phyloP scores from a whole-genome alignment of 2,113 vertebrate genomes.

The Sapajus apella region DNA sequence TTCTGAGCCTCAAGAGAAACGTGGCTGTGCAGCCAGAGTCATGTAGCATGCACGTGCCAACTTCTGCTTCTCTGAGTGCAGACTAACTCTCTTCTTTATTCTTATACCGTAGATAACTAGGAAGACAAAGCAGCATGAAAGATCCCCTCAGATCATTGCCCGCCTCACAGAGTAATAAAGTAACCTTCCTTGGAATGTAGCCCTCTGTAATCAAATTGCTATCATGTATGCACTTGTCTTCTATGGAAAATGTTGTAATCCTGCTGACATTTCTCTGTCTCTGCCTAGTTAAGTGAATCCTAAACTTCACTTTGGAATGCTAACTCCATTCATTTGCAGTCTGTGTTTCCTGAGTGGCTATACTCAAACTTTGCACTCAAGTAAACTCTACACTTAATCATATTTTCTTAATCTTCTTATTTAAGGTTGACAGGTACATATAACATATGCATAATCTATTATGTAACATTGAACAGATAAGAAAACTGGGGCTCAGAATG shows the following conservation, averaged over 20 bases:
- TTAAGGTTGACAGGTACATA: neutral
- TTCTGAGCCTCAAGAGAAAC: neutral
- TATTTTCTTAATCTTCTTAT: neutral
- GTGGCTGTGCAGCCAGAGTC: neutral
- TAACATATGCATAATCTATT: neutral
- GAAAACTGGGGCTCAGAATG: neutral
- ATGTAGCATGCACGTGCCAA: neutral
- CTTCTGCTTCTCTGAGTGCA: neutral
- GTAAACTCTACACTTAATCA: neutral
- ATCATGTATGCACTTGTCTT: neutral
- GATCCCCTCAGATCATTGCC: neutral
- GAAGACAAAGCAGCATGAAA: neutral
- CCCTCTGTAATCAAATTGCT: neutral
- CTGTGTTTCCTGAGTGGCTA: neutral
- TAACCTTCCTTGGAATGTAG: neutral
- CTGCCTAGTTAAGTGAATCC: neutral
- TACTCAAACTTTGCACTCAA: neutral
- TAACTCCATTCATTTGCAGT: neutral
- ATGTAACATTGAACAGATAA: neutral
- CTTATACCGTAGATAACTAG: neutral
- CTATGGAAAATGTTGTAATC: neutral
- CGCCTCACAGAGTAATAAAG: neutral
- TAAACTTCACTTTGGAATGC: neutral
- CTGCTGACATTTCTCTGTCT: neutral
- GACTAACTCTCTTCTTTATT: neutral